phyloP scores from a whole-genome alignment of 2,797 vertebrate genomes.

The Coracias cyanogaster region DNA sequence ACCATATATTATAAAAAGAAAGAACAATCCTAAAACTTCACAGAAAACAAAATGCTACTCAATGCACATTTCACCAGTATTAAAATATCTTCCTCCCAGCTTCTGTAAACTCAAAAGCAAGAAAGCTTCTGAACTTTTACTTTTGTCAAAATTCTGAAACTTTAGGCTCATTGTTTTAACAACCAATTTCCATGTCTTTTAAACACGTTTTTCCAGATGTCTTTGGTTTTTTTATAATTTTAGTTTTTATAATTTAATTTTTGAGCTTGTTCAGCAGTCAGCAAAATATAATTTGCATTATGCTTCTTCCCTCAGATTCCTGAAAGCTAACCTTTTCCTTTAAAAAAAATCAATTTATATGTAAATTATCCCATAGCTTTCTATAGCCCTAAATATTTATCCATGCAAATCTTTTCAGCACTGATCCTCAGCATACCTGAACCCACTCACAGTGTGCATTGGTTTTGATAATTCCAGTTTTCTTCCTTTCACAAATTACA shows the following conservation, averaged over 20 bases:
- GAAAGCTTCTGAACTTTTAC: not conserved
- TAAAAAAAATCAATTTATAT: conserved; percentile 38
- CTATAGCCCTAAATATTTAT: not conserved
- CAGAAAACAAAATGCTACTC: not conserved
- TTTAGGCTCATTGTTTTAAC: not conserved
- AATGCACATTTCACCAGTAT: not conserved
- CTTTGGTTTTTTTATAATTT: not conserved
- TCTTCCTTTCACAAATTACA: not conserved
- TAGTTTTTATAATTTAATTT: not conserved
- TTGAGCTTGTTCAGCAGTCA: not conserved
- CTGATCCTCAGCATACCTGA: not conserved
- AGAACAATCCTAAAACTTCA: not conserved
- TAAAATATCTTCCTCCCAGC: not conserved
- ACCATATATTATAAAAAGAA: not conserved
- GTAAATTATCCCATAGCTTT: conserved; percentile 33
- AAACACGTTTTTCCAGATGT: not conserved
- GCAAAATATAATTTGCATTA: conserved; percentile 10
- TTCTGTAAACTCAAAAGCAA: not conserved
- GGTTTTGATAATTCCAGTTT: not conserved
- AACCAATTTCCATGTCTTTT: not conserved
- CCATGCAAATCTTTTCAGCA: not conserved
- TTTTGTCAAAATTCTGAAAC: not conserved
- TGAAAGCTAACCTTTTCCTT: conserved; percentile 16
- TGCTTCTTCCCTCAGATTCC: not conserved
- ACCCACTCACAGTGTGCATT: not conserved